Evolutionary conservation across 2,797 vertebrate genomes (phyloP), one percentile per base, ranked within the genome.

Genomic region (Brachymystax lenok): DNA sequence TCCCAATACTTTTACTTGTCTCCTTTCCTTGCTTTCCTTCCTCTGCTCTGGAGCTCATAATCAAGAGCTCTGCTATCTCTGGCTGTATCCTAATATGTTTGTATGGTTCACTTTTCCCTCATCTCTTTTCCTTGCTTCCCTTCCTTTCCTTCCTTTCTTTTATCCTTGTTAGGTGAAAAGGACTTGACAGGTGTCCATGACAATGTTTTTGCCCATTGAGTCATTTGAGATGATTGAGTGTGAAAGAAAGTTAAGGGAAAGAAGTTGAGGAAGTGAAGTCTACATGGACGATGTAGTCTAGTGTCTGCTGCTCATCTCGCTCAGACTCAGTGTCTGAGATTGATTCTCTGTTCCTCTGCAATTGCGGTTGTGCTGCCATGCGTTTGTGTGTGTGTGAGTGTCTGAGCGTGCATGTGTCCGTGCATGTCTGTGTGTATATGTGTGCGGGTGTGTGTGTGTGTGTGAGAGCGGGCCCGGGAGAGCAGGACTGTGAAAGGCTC

Each of bases 261-360:
- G 83, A 83, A 81, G 40, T 46, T 46, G 40, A 46, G 10, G 40
- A 46, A 46, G 40, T 46, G 40, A 46, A 46, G 40, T 46, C 87
- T 86, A 82, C 5, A 74, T 87, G 90, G 87, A 88, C 67, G 52
- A 70, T 59, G 19, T 40, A 78, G 87, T 90, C 88, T 87, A 86
- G 89, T 88, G 87, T 89, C 91, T 87, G 88, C 88, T 87, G 90
- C 24, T 64, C 2, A 88, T 88, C 87, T 92, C 84, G 88, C 88
- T 90, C 64, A 46, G 40, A 46, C 40, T 13, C 40, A 46, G 10
- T 76, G 80, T 51, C 87, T 61, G 73, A 46, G 40, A 46, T 46
- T 46, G 40, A 46, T 46, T 46, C 40, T 46, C 40, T 46, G 40
- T 85, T 13, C 14, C n/a, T 69, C 68, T 50, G 68, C 19, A 46